A percentile compares a stretch with the other conserved stretches of the same genome.
phyloP scores from a whole-genome alignment of 2,113 vertebrate species.

The Nematolebias whitei region DNA sequence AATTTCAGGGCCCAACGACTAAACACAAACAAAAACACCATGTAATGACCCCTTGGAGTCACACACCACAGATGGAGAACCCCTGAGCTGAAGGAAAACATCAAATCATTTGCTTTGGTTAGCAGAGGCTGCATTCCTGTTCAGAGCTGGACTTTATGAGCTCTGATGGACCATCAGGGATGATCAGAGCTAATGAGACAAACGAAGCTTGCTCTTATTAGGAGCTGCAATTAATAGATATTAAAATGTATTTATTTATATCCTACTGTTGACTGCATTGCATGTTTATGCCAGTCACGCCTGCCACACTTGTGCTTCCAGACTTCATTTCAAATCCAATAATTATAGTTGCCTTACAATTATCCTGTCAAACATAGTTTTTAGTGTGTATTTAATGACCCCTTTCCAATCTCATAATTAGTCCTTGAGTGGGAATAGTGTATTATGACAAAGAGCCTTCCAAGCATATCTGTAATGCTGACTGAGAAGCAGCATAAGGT shows the following conservation, averaged over 20 bases:
- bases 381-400: background rate
- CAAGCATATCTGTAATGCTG: background rate
- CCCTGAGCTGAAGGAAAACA: background rate
- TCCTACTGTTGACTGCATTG: background rate
- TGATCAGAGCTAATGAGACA: conserved; percentile 2
- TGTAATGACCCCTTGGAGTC: too few relatives aligned
- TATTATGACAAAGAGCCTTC: too few relatives aligned
- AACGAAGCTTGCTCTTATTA: background rate
- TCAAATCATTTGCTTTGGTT: conserved; percentile 5
- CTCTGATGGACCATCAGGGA: background rate
- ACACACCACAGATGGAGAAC: background rate
- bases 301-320: background rate
- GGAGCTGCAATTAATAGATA: background rate
- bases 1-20: too few relatives aligned
- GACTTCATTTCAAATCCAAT: too few relatives aligned
- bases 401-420: conserved; percentile 10
- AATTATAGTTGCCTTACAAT: background rate
- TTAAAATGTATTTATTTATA: background rate
- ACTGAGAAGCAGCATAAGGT: background rate
- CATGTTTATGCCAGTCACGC: background rate
- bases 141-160: conserved; percentile 2
- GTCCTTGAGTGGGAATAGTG: background rate
- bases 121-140: conserved; percentile 3
- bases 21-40: too few relatives aligned
- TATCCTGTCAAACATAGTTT: conserved; percentile 1